Percentiles rank a stretch among this genome's conserved stretches.
Conservation (phyloP, 1,140 invertebrate species). For the Pogonomyrmex californicus region DNA sequence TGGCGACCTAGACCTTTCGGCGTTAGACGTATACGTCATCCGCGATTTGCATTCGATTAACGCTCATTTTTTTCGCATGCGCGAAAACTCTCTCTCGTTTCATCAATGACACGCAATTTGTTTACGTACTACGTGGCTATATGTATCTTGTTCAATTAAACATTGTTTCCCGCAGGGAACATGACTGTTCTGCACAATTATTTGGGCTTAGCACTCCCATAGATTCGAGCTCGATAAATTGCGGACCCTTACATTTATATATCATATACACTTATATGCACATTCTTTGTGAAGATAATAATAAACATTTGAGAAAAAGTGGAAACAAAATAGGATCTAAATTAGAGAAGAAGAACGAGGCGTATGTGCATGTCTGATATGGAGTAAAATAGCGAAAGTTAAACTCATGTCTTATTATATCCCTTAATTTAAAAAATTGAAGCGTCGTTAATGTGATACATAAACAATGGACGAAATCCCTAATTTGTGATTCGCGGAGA, state of each 20-base stretch:
- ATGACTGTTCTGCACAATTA: background rate
- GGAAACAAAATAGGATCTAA: background rate
- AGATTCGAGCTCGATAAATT: background rate
- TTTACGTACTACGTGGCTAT: background rate
- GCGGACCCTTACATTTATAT: no score
- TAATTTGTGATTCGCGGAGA: background rate
- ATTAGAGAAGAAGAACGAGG: background rate
- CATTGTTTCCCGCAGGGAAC: background rate
- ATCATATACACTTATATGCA: background rate
- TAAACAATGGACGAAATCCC: background rate
- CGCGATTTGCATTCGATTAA: conserved; percentile 77
- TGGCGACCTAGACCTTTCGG: conserved; percentile 84
- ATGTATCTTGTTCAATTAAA: background rate
- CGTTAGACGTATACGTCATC: conserved; percentile 67
- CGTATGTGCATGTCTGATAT: background rate
- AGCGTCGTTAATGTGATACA: background rate
- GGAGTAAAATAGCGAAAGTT: background rate
- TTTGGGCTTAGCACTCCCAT: background rate
- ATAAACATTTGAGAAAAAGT: background rate
- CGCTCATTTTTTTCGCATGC: conserved; percentile 60
- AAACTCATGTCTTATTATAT: background rate
- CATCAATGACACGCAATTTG: conserved; percentile 67
- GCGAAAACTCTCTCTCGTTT: no score
- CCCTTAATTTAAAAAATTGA: background rate
- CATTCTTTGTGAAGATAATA: background rate